Base-by-base conservation (phyloP, 2,888 invertebrate species). In the Balanococcus diminutus region DNA sequence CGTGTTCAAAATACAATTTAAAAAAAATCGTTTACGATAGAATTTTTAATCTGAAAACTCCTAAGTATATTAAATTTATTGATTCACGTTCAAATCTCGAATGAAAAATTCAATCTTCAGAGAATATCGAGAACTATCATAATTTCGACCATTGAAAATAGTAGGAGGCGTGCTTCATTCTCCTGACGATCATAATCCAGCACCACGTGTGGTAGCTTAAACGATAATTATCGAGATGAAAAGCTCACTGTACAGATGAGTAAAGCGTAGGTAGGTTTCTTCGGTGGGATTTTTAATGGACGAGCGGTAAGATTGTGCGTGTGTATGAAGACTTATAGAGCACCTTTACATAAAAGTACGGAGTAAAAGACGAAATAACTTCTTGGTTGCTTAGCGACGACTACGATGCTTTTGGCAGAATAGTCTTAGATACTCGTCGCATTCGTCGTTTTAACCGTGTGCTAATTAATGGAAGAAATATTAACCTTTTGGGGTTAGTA, bases 361-460 rank as follows among this genome's bases (percentile, higher is more conserved):
- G 36, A n/a, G 32, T 75, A n/a, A 36, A 36, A 75, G 75, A 75
- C 31, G 32, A 75, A 32, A 75, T 75, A 75, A 75, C 32, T 75
- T 75, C 75, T 32, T 75, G 36, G 75, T 75, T 75, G 75, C 75
- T 75, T 75, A 75, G 75, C 75, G 75, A 75, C 75, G 75, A 75
- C 32, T 32, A 32, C 32, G 32, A 75, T 75, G 32, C 75, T n/a
- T 75, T 75, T 75, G 75, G 75, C 75, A 75, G 75, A 75, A 75
- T 51, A 19, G n/a, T n/a, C n/a, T n/a, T 42, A n/a, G n/a, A 42
- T 51, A 28, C 32, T 75, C n/a, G 32, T 75, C 31, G 75, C 32
- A 19, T 36, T 36, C n/a, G 28, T 67, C 67, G 67, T 75, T 36
- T 22, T 19, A 75, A n/a, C 32, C 32, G 32, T 32, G 32, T 32